Base-by-base conservation (phyloP, 2,797 vertebrate species). In the Champsocephalus esox region DNA sequence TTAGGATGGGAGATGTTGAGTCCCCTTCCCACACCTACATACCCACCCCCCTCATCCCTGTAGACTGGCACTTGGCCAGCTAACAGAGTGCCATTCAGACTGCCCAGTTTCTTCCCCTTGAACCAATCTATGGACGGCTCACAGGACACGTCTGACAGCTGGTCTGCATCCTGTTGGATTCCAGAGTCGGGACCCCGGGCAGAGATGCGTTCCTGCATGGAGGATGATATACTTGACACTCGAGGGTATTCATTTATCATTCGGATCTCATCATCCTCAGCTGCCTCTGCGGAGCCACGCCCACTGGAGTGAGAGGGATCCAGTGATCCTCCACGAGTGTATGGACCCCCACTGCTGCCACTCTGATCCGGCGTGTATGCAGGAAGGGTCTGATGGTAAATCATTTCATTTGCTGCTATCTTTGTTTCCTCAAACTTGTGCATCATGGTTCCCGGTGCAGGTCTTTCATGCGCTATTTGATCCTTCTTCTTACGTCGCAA, bases 211-310 rank as follows among this genome's bases (percentile, higher is more conserved):
- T 97, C 97, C 90, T 97, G 97, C 95, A 99, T 96, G 57, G 98
- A 98, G 21, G 98, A 97, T 0, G 97, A 96, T 86, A 99, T 96
- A 66, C 97, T 98, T 74, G 98, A 97, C 85, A 99, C 96, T 0
- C 98, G 95, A 0, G 98, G 98, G 74, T 98, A 98, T 87, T 99
- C 98, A 0, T 99, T 99, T 72, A 99, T 99, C 98, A 99, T 99
- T 58, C 98, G 95, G 77, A 99, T 99, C 92, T 99, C 98, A 0
- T 99, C 98, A 0, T 99, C 98, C 73, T 99, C 98, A 0, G 97
- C 98, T 0, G 97, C 98, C 75, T 93, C 92, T 11, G 98, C 98
- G 0, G 98, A 99, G 58, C 98, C 98, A 3, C 98, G 95, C 5
- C 98, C 98, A 0, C 98, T 99, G 57, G 98, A 99, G 81, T 99